phyloP scores from a whole-genome alignment of 2,888 invertebrate species.

The Perizoma flavofasciatum region DNA sequence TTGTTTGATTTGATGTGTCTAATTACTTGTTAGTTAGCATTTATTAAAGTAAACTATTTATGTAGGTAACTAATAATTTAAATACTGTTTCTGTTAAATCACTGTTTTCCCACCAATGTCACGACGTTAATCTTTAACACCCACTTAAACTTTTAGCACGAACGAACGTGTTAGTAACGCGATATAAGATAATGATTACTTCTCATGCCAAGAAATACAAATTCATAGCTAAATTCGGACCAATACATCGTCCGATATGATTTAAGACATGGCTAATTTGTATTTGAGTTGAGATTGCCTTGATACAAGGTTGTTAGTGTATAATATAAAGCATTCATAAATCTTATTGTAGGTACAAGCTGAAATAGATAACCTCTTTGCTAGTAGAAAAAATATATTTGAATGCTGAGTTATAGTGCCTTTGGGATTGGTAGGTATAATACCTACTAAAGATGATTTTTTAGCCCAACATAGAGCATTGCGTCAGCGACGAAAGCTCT shows the following conservation, averaged over 20 bases:
- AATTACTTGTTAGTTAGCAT: no score
- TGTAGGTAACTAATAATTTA: no score
- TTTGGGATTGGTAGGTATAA: not conserved
- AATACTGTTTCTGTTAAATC: constrained; percentile 45
- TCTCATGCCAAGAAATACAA: constrained; percentile 41
- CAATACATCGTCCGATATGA: constrained; percentile 29
- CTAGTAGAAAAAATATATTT: not conserved
- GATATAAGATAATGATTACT: constrained; percentile 39
- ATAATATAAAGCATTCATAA: not conserved
- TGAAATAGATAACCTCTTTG: not conserved
- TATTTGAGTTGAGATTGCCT: constrained; percentile 10
- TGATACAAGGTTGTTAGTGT: not conserved
- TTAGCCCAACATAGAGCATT: constrained; percentile 54
- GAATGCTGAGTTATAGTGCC: not conserved
- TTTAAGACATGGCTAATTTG: constrained; percentile 17
- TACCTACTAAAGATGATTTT: no score
- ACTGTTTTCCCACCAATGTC: constrained; percentile 73
- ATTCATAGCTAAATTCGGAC: constrained; percentile 31
- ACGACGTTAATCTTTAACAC: constrained; percentile 50
- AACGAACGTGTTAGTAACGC: constrained; percentile 39
- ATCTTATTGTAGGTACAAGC: not conserved
- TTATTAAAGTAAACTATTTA: no score
- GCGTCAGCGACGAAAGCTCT: constrained; percentile 71
- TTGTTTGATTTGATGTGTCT: no score
- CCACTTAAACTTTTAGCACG: constrained; percentile 58